Evolutionary conservation across 2,888 invertebrate genomes (phyloP), one percentile per base, ranked within the genome.

Genomic region (Epicampocera succincta): DNA sequence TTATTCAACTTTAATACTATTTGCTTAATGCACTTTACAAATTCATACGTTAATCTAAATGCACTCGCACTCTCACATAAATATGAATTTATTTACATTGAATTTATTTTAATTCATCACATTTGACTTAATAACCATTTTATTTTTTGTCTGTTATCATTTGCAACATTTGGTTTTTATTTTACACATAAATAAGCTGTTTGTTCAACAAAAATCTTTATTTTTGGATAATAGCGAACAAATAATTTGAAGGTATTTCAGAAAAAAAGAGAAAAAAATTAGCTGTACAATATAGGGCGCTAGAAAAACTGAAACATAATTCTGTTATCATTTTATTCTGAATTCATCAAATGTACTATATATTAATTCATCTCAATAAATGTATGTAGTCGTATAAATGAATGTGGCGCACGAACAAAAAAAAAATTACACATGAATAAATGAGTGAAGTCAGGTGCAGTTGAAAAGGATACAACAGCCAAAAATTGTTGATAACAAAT

Each of bases 11-110:
- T 54, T 19, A 75, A 66, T 54, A 17, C 13, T 1, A 71, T 46
- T 68, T 75, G 9, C 33, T 25, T 76, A 60, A 80, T 66, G 75
- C 73, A 68, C 61, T 81, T 76, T 56, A 72, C 48, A n/a, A 68
- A 66, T 72, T 73, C 48, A 68, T 77, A 58, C 69, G 40, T 65
- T 74, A 77, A 77, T 73, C 61, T 65, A 50, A 58, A 77, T 58
- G 73, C n/a, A 63, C 44, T 44, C 48, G 48, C 60, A 66, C 44
- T 44, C 48, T 42, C 60, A 66, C 21, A 61, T 29, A 54, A 52
- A 52, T 25, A 58, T 63, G 17, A 38, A 33, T 61, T 58, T 42
- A 25, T 63, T 56, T 54, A 33, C 68, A 54, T 25, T 40, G 52
- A 54, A 63, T 69, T 69, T 46, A 61, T 52, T 65, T 63, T 42